These are phyloP conservation scores for Meganola albula DNA, from an alignment of 2,888 invertebrate genomes.

Conservation along the genomic window DNA sequence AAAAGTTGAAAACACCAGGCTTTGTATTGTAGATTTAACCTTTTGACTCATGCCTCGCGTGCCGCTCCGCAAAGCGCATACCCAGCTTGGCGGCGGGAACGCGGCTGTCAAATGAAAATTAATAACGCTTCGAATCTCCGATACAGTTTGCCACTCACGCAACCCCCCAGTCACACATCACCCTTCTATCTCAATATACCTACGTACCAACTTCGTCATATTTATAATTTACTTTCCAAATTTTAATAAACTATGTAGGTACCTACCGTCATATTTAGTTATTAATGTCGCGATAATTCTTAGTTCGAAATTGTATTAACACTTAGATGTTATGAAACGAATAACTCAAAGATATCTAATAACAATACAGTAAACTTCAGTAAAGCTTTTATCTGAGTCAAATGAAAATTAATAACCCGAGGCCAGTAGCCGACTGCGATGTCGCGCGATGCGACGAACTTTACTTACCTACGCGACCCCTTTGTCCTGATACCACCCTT, in stretches of 20 bases:
- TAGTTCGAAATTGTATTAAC: too few species aligned
- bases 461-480: slow-evolving; percentile 38
- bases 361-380: too few species aligned
- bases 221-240: too few species aligned
- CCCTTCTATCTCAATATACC: too few species aligned
- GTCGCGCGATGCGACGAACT: slow-evolving; percentile 33
- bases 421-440: slow-evolving; percentile 31
- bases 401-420: slow-evolving; percentile 61
- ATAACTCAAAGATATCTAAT: slow-evolving; percentile 31
- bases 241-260: too few species aligned
- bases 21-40: too few species aligned
- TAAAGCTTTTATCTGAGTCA: slow-evolving; percentile 44
- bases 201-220: too few species aligned
- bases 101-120: slow-evolving; percentile 60
- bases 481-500: slow-evolving; percentile 38
- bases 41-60: too few species aligned
- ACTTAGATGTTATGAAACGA: too few species aligned
- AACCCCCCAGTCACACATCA: slow-evolving; percentile 23
- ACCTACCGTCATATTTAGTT: too few species aligned
- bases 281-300: too few species aligned
- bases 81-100: slow-evolving; percentile 33
- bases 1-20: too few species aligned
- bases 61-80: slow-evolving; percentile 22
- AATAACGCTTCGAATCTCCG: slow-evolving; percentile 45
- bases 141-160: slow-evolving; percentile 28